phyloP scores from a whole-genome alignment of 2,113 vertebrate species.

The Xenopus laevis region DNA sequence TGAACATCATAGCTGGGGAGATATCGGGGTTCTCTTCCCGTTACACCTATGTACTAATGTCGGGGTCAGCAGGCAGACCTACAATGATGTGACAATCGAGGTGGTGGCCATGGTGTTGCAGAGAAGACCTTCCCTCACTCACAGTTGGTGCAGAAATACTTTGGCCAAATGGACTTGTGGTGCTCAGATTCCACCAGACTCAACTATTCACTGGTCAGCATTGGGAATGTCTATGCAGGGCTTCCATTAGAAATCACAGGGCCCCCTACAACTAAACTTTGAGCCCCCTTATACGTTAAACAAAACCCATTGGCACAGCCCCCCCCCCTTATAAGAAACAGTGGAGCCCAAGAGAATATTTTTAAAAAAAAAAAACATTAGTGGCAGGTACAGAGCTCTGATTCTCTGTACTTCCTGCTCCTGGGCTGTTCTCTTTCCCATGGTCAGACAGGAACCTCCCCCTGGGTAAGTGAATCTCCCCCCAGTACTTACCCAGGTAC shows the following conservation, averaged over 20 bases:
- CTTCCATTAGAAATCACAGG: no score
- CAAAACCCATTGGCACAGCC: neutral
- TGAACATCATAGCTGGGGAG: conserved; percentile 79
- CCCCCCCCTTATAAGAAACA: no score
- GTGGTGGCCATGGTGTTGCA: conserved; percentile 79
- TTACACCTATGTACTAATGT: conserved; percentile 83
- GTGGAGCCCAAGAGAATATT: no score
- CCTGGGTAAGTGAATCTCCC: no score
- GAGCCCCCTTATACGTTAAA: conserved; percentile 68
- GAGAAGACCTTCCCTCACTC: conserved; percentile 74
- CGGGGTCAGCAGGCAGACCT: conserved; percentile 93
- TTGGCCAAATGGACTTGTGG: conserved; percentile 52
- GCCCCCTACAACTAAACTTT: no score
- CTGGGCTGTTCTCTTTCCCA: no score
- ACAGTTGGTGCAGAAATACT: conserved; percentile 74
- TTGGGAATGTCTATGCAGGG: conserved; percentile 87
- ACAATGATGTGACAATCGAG: conserved; percentile 91
- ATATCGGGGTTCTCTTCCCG: conserved; percentile 70
- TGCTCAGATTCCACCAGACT: conserved; percentile 79
- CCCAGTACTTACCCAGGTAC: no score
- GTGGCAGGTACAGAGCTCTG: no score
- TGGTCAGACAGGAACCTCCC: no score
- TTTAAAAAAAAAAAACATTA: no score
- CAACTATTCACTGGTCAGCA: conserved; percentile 87
- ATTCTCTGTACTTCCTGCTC: no score